phyloP scores from a whole-genome alignment of 2,888 invertebrate species.

The Sepiola atlantica region DNA sequence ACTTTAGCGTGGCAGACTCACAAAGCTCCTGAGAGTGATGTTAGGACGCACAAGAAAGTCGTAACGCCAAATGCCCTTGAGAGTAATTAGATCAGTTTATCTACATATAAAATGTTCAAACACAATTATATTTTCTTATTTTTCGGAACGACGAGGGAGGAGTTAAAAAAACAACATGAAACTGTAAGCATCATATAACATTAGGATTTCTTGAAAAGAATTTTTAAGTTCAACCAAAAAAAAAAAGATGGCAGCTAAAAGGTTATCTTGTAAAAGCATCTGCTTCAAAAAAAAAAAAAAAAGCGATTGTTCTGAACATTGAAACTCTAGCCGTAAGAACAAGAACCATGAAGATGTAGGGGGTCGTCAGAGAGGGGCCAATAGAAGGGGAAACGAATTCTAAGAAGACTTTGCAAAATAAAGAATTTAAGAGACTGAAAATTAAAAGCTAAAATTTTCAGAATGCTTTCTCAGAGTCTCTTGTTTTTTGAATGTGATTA shows the following conservation, averaged over 20 bases:
- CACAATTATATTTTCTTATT: neutral
- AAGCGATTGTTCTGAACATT: neutral
- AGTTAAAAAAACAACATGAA: neutral
- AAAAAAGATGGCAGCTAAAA: neutral
- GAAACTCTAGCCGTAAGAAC: neutral
- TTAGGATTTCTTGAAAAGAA: neutral
- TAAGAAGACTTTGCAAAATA: too few relatives aligned
- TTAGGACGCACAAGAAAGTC: too few relatives aligned
- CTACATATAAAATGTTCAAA: neutral
- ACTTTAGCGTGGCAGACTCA: too few relatives aligned
- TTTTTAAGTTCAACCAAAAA: neutral
- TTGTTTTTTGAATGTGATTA: too few relatives aligned
- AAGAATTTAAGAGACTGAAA: too few relatives aligned
- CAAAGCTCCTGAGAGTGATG: too few relatives aligned
- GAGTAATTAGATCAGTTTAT: neutral
- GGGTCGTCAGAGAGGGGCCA: too few relatives aligned
- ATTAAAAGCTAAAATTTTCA: too few relatives aligned
- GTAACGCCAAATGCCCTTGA: neutral
- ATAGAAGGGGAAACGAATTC: too few relatives aligned
- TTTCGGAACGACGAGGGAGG: too few relatives aligned
- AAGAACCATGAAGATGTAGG: too few relatives aligned
- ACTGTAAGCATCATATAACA: neutral
- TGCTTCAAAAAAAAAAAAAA: neutral
- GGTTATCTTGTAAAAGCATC: neutral
- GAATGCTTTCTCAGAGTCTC: too few relatives aligned